Conservation (phyloP, 2,888 invertebrate species). For the Lithodes maja region DNA sequence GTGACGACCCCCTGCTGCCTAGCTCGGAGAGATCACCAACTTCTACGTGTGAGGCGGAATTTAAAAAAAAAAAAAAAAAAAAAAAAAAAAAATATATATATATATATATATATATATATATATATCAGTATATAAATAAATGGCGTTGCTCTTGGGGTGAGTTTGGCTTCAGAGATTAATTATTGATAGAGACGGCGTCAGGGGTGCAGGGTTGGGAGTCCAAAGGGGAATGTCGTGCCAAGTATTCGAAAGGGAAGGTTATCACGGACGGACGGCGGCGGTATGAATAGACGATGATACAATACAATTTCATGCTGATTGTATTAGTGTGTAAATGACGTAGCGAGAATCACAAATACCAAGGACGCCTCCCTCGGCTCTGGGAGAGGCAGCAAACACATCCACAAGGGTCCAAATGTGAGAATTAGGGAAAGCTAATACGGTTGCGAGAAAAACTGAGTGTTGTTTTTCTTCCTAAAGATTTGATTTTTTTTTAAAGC, state of each 20-base stretch:
- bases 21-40: conserved; percentile 55
- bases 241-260: background rate
- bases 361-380: background rate
- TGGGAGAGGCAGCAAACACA: background rate
- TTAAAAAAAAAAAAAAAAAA: too few species aligned
- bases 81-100: too few species aligned
- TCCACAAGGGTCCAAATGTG: too few species aligned
- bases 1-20: conserved; percentile 44
- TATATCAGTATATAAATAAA: conserved; percentile 23
- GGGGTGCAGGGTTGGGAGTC: background rate
- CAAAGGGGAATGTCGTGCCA: background rate
- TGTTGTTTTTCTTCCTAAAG: too few species aligned
- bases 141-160: conserved; percentile 38
- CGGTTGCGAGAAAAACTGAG: too few species aligned
- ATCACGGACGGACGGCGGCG: background rate
- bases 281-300: conserved; percentile 1
- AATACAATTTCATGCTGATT: conserved; percentile 1
- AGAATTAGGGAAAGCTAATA: too few species aligned
- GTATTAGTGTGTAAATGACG: background rate
- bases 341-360: background rate
- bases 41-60: conserved; percentile 7
- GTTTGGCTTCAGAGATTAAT: conserved; percentile 44
- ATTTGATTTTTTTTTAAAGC: too few species aligned
- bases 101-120: conserved; percentile 28
- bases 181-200: conserved; percentile 38